These are phyloP conservation scores for Microplitis deprimator DNA, from an alignment of 2,888 invertebrate species.

Conservation along the genomic window DNA sequence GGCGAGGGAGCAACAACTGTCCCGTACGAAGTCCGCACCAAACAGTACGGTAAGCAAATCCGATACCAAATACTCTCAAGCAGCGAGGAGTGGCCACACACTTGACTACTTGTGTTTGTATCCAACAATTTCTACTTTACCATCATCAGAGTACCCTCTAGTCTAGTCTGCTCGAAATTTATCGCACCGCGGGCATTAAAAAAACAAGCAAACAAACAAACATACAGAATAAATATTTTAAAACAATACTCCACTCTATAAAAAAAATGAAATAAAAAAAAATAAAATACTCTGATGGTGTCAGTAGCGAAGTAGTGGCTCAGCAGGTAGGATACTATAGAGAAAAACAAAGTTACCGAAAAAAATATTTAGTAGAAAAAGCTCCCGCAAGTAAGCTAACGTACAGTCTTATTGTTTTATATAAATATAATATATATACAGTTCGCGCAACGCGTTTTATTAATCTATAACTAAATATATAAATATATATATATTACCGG, in stretches of 20 bases:
- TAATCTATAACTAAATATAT: neutral
- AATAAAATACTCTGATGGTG: slow-evolving; percentile 25
- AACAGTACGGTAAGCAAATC: slow-evolving; percentile 93
- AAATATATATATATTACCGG: slow-evolving; percentile 11
- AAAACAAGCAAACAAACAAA: too few species aligned
- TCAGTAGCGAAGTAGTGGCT: slow-evolving; percentile 53
- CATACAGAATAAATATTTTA: too few species aligned
- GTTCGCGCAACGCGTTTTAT: neutral
- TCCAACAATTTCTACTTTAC: slow-evolving; percentile 9
- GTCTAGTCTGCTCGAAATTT: too few species aligned
- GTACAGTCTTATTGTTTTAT: slow-evolving; percentile 47
- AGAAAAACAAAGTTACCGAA: neutral
- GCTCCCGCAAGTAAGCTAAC: slow-evolving; percentile 69
- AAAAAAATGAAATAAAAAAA: too few species aligned
- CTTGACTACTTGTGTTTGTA: slow-evolving; percentile 23
- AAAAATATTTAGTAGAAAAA: slow-evolving; percentile 46
- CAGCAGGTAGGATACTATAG: slow-evolving; percentile 64
- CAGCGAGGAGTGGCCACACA: slow-evolving; percentile 67
- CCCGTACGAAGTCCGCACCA: slow-evolving; percentile 93
- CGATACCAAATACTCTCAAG: slow-evolving; percentile 51
- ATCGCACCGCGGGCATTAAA: too few species aligned
- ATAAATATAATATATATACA: slow-evolving; percentile 1
- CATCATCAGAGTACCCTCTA: slow-evolving; percentile 24
- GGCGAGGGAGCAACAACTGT: slow-evolving; percentile 97
- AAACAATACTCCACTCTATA: too few species aligned